Base-by-base conservation (phyloP, 2,797 vertebrate genomes). In the Rhynchotus rufescens region DNA sequence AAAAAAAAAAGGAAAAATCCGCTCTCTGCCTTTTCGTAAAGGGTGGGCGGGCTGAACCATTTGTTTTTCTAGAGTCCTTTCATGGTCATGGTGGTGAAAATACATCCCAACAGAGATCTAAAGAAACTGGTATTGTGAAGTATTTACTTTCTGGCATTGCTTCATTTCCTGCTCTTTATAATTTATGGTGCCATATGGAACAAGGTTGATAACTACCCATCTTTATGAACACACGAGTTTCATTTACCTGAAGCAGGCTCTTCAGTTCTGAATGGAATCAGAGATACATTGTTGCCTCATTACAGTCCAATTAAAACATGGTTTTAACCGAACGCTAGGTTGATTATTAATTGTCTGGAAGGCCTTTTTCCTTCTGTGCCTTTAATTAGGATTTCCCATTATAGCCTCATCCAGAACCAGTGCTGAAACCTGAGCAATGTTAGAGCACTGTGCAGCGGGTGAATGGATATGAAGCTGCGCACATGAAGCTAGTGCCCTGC, bases 101-200 rank as follows among this genome's bases (percentile, higher is more conserved):
- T 52, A 6, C 5, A 2, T 20, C 9, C 32, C 28, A 5, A 2
- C 60, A 42, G 93, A 96, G 94, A 85, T 68, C 71, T 51, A 90
- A 95, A 89, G 90, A 95, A 94, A 67, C 12, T 28, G 65, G 72
- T 89, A 80, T 82, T 97, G 85, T 86, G 90, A 93, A 94, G 83
- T 92, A 74, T 84, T 96, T 93, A 64, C 81, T 95, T 94, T 65
- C 86, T 96, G 95, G 93, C 81, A 83, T 90, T 79, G 84, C 88
- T 96, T 97, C 82, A 51, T 96, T 95, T 86, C 92, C 89, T 95
- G 88, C 85, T 56, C 81, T 91, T 93, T 86, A 15, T 92, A 95
- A 94, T 96, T 95, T 93, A 93, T 93, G 91, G 90, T 94, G 91
- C 95, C 94, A 83, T 88, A 77, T 91, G 96, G 95, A 93, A 75